These are phyloP conservation scores for Microctenopoma stevenorrisi DNA, from an alignment of 2,797 vertebrate species.

Conservation along the genomic window DNA sequence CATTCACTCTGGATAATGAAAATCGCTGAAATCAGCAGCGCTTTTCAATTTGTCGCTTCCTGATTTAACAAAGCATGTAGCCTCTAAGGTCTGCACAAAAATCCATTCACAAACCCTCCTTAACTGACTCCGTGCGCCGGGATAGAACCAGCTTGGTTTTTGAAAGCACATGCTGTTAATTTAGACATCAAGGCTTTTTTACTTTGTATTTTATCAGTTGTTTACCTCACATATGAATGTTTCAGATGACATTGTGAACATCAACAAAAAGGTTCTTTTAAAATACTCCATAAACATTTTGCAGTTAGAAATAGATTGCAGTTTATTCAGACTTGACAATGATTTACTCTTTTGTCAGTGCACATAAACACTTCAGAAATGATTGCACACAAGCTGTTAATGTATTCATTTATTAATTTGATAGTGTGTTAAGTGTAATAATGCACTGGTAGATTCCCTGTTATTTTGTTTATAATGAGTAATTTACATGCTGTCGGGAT, in stretches of 20 bases:
- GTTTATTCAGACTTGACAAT: not conserved
- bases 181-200: not conserved
- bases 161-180: too few species aligned
- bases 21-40: constrained; percentile 60
- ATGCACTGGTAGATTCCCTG: too few species aligned
- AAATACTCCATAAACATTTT: too few species aligned
- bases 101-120: constrained; percentile 16
- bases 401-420: too few species aligned
- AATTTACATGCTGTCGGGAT: too few species aligned
- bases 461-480: not conserved
- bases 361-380: too few species aligned
- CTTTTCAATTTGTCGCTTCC: constrained; percentile 57
- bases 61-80: constrained; percentile 30
- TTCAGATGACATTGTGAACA: not conserved
- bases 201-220: too few species aligned
- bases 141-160: not conserved
- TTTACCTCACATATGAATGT: not conserved
- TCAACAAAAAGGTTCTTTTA: too few species aligned
- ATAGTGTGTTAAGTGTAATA: too few species aligned
- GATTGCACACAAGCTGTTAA: too few species aligned
- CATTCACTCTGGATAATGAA: constrained; percentile 60
- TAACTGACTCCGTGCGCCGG: not conserved
- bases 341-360: not conserved
- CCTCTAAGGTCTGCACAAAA: not conserved
- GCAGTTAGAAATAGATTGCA: too few species aligned